Evolutionary conservation across 1,140 invertebrate species (phyloP).

Genomic region (Cyrtorhinus lividipennis): DNA sequence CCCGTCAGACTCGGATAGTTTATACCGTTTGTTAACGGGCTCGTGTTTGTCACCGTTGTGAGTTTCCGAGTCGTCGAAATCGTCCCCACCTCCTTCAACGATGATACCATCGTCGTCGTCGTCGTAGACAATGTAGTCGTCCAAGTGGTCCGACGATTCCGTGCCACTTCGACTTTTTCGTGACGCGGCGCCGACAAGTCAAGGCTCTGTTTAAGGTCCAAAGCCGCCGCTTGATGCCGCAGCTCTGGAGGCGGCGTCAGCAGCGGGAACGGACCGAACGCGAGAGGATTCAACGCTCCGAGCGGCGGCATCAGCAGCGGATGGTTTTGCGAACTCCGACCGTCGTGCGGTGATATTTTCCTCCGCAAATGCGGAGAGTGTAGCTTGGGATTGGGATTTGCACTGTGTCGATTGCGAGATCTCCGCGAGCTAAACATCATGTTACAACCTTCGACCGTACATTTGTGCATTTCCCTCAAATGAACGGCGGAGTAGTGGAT

Average conservation of each 20-base stretch:
- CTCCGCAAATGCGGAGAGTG: slow-evolving; percentile 85
- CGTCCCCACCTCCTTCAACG: slow-evolving; percentile 44
- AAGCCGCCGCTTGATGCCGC: slow-evolving; percentile 40
- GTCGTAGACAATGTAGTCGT: slow-evolving; percentile 36
- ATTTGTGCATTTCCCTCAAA: slow-evolving; percentile 97
- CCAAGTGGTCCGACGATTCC: slow-evolving; percentile 28
- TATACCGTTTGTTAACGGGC: slow-evolving; percentile 48
- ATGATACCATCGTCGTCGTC: slow-evolving; percentile 46
- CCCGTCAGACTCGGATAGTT: slow-evolving; percentile 42
- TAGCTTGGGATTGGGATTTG: slow-evolving; percentile 96
- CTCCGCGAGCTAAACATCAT: slow-evolving; percentile 98
- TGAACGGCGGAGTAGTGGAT: slow-evolving; percentile 99
- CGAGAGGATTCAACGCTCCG: slow-evolving; percentile 45
- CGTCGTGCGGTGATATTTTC: slow-evolving; percentile 86
- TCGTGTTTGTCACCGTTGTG: slow-evolving; percentile 36
- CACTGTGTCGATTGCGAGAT: slow-evolving; percentile 89
- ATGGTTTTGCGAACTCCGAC: slow-evolving; percentile 70
- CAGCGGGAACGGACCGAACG: slow-evolving; percentile 59
- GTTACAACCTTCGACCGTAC: slow-evolving; percentile 94
- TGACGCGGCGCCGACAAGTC: slow-evolving; percentile 37
- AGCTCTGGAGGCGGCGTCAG: slow-evolving; percentile 56
- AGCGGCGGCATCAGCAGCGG: slow-evolving; percentile 59
- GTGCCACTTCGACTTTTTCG: slow-evolving; percentile 28
- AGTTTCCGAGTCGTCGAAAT: slow-evolving; percentile 39
- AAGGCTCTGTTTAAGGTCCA: slow-evolving; percentile 53